These are phyloP conservation scores for Meteorus cinctellus DNA, from an alignment of 2,888 invertebrate genomes.

Conservation along the genomic window DNA sequence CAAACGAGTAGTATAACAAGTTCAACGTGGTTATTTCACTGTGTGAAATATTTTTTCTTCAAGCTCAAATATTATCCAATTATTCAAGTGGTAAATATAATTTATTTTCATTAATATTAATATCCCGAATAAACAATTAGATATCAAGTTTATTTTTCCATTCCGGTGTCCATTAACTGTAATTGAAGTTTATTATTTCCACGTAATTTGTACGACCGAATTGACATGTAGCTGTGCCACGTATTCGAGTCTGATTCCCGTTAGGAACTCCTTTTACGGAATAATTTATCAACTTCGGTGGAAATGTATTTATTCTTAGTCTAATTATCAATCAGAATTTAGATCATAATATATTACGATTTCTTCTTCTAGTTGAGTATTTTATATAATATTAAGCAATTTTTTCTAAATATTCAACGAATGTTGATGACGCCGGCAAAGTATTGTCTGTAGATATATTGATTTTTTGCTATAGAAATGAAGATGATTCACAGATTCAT, in stretches of 20 bases:
- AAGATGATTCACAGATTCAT: not conserved
- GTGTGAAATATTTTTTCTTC: conserved; percentile 25
- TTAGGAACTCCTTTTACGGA: not conserved
- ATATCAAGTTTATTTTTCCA: conserved; percentile 37
- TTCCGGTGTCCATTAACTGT: too few species aligned
- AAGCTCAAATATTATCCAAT: conserved; percentile 25
- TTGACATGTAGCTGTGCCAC: conserved; percentile 6
- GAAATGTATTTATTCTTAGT: not conserved
- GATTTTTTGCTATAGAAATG: not conserved
- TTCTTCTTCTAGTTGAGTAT: not conserved
- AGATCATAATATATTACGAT: too few species aligned
- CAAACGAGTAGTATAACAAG: conserved; percentile 39
- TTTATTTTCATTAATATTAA: conserved; percentile 48
- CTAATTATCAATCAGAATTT: too few species aligned
- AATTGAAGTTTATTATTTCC: too few species aligned
- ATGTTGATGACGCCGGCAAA: conserved; percentile 7
- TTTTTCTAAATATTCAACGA: not conserved
- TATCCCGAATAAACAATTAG: conserved; percentile 19
- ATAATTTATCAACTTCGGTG: not conserved
- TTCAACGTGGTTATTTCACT: conserved; percentile 44
- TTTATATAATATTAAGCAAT: not conserved
- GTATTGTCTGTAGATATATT: conserved; percentile 5
- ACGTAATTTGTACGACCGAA: too few species aligned
- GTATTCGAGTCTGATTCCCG: conserved; percentile 8
- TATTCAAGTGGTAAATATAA: conserved; percentile 10